A percentile compares a stretch with the other conserved stretches of the same genome.
Conservation (phyloP, 1,140 invertebrate genomes). For the Drosophila serrata region DNA sequence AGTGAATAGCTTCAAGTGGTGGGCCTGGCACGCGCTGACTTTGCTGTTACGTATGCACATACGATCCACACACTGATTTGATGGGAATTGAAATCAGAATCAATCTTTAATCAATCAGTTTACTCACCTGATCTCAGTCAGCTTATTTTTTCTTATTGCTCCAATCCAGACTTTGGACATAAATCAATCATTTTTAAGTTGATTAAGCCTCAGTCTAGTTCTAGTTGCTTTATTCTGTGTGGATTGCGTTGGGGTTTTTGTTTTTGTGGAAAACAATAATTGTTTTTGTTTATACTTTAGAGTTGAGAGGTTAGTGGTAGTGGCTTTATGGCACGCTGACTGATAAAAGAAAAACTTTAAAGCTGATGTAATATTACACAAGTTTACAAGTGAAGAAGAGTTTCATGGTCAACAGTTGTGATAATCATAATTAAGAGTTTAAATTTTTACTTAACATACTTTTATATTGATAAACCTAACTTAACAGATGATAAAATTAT, state of each 20-base stretch:
- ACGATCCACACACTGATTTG: conserved; percentile 30
- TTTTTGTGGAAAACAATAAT: conserved; percentile 21
- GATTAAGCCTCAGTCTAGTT: conserved; percentile 3
- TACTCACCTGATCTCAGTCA: conserved; percentile 17
- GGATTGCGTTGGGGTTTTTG: conserved; percentile 2
- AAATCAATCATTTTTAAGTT: conserved; percentile 16
- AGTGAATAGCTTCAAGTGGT: conserved; percentile 55
- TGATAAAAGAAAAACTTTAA: conserved; percentile 4
- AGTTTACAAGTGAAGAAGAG: conserved; percentile 9
- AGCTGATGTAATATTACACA: conserved; percentile 48
- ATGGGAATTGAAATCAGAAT: conserved; percentile 11
- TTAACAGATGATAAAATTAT: neutral
- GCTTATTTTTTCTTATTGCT: no score
- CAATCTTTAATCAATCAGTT: conserved; percentile 27
- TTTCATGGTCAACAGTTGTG: neutral
- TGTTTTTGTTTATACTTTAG: conserved; percentile 21
- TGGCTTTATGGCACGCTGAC: neutral
- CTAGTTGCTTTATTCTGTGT: conserved; percentile 7
- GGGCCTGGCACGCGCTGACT: conserved; percentile 45
- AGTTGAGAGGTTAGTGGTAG: conserved; percentile 21
- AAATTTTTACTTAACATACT: neutral
- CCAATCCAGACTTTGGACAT: no score
- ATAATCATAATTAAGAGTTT: neutral
- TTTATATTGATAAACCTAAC: neutral
- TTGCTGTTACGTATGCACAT: conserved; percentile 1